A percentile compares a stretch with the other conserved stretches of the same genome.
These are phyloP conservation scores for Hemibagrus guttatus DNA, from an alignment of 2,797 vertebrate genomes.

Conservation along the genomic window DNA sequence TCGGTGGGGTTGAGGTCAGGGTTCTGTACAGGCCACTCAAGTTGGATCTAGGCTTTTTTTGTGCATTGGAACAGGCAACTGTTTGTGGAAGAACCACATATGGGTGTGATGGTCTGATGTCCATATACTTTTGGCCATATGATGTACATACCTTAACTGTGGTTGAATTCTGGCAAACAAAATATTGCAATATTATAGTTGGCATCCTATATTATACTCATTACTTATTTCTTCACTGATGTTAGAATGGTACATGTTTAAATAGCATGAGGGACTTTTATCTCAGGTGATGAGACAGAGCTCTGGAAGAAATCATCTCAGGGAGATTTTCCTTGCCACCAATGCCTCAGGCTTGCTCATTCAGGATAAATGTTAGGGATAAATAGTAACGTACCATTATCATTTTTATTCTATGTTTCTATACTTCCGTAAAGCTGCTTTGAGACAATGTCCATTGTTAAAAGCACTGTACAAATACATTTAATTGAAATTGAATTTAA, in stretches of 20 bases:
- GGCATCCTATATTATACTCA: neutral
- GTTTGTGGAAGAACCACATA: neutral
- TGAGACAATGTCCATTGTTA: no score
- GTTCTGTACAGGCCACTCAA: neutral
- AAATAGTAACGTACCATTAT: no score
- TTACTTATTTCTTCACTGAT: neutral
- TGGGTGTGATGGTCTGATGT: neutral
- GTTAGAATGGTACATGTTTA: neutral
- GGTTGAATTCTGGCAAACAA: neutral
- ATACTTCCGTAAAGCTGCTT: no score
- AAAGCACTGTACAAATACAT: no score
- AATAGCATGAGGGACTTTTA: neutral
- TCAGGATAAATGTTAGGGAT: no score
- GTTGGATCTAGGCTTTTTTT: neutral
- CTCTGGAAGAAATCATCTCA: no score
- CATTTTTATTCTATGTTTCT: no score
- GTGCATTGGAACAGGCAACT: neutral
- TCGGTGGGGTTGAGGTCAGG: neutral
- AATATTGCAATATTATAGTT: neutral
- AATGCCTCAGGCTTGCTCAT: no score
- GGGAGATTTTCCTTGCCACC: no score
- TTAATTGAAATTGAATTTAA: neutral
- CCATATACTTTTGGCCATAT: neutral
- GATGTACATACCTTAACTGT: neutral
- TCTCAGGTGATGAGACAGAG: neutral